Evolutionary conservation across 2,797 vertebrate species (phyloP), one percentile per base, ranked within the genome.

Genomic region (Malurus splendens): DNA sequence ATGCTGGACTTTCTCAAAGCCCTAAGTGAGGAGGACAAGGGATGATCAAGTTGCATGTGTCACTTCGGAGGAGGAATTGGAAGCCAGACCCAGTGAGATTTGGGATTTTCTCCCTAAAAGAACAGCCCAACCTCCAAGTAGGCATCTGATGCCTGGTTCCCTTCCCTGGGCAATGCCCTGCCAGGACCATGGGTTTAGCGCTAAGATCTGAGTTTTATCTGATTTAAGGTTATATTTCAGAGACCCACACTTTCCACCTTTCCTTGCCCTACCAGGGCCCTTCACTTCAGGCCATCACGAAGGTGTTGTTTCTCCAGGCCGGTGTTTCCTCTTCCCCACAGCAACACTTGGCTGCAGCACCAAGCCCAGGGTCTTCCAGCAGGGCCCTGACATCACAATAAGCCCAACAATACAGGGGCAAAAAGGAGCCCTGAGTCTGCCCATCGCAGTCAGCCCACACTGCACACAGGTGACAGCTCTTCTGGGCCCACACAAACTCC

Each of bases 361-460:
- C 12, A 4, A 1, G 8, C 18, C 45, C 62, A 1, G 0, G 33
- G 6, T 30, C 22, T 33, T 25, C 83, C 32, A 54, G 47, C 12
- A 22, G 8, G 10, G 23, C 33, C 28, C 33, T 92, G 90, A 91
- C 72, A 74, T 91, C 94, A 92, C 78, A 91, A 70, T 20, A 4
- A 28, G 20, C 70, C 65, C 27, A 27, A 1, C 18, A 2, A 9
- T 4, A 14, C 19, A 24, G 60, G 22, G 24, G 15, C 12, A 12
- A 10, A 13, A 23, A n/a, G 30, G 25, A 44, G 18, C 47, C 61
- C 73, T 1, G 3, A 2, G 6, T 33, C 41, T 22, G 59, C 50
- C 74, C 18, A 14, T 28, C 17, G 2, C 2, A 2, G 19, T 3
- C 7, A 4, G 36, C 47, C 4, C 41, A 5, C 47, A 12, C 22